Evolutionary conservation across 1,140 invertebrate species (phyloP).

Genomic region (Berghia stephanieae): DNA sequence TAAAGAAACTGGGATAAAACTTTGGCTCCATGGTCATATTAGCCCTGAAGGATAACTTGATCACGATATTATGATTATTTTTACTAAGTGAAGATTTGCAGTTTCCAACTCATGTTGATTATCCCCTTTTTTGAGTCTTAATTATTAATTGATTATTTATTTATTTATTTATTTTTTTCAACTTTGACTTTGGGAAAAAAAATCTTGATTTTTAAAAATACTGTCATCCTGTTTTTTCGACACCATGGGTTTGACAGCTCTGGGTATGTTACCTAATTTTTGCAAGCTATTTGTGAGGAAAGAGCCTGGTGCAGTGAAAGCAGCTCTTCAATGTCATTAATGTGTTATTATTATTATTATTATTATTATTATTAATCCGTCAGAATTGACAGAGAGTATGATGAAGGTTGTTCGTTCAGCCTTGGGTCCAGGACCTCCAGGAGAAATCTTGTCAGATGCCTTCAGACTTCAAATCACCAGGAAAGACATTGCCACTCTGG

Average conservation of each 20-base stretch:
- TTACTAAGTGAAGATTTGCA: neutral
- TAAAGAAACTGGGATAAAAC: too few species aligned
- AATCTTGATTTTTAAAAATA: neutral
- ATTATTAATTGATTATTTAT: too few species aligned
- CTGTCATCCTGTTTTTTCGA: neutral
- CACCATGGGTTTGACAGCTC: too few species aligned
- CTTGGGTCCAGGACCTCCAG: constrained; percentile 60
- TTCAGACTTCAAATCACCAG: constrained; percentile 73
- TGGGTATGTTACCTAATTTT: too few species aligned
- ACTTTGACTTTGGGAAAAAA: neutral
- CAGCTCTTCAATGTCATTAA: neutral
- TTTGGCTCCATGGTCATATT: too few species aligned
- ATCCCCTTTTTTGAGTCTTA: neutral
- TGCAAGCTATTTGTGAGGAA: neutral
- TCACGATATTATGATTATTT: neutral
- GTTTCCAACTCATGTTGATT: neutral
- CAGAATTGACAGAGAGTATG: constrained; percentile 65
- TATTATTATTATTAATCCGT: constrained; percentile 8
- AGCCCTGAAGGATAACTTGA: neutral
- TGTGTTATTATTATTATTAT: neutral
- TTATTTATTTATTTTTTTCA: neutral
- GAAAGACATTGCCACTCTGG: constrained; percentile 83
- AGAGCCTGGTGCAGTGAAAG: neutral
- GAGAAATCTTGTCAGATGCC: constrained; percentile 70
- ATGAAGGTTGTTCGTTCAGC: constrained; percentile 67